Evolutionary conservation across 1,140 invertebrate species (phyloP), one percentile per base, ranked within the genome.

Genomic region (Laodelphax striatellus): DNA sequence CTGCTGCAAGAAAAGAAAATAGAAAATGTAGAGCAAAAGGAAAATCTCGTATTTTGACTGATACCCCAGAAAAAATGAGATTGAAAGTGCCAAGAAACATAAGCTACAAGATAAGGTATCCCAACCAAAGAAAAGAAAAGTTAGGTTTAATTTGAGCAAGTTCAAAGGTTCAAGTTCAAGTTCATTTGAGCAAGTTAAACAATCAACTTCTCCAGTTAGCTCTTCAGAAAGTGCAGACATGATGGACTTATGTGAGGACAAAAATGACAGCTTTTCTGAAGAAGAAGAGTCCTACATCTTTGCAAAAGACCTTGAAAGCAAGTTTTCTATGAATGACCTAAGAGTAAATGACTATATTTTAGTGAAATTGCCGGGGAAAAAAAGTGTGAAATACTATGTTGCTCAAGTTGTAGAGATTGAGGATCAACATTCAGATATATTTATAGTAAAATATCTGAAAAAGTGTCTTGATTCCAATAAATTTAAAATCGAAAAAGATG

Each of bases 61-160:
- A 58, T 21, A 58, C 57, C 2, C 43, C 57, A 22, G 57, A 52
- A 24, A 58, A 52, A 34, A 58, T 13, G 19, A 52, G 19, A 52
- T 58, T 24, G 43, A 58, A n/a, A 28, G 24, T 8, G 10, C 4
- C 34, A 38, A 38, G 10, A 8, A 38, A 38, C 34, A 38, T 38
- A 38, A 38, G 10, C 34, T 38, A 38, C 34, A 38, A 38, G 34
- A 38, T 38, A 38, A 38, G 10, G 34, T 38, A 38, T 38, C 34
- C 10, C 34, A 38, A 38, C 34, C 34, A 38, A 38, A 38, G 34
- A 38, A 8, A 38, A 38, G 28, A 38, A 38, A 38, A 38, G 34
- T 38, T 5, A 38, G 34, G 34, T 38, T 38, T 3, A 38, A 38
- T 38, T 38, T 38, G 5, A 38, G 10, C 34, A 38, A 38, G 10